These are phyloP conservation scores for Hirudo medicinalis DNA, from an alignment of 1,140 invertebrate genomes.

Conservation along the genomic window DNA sequence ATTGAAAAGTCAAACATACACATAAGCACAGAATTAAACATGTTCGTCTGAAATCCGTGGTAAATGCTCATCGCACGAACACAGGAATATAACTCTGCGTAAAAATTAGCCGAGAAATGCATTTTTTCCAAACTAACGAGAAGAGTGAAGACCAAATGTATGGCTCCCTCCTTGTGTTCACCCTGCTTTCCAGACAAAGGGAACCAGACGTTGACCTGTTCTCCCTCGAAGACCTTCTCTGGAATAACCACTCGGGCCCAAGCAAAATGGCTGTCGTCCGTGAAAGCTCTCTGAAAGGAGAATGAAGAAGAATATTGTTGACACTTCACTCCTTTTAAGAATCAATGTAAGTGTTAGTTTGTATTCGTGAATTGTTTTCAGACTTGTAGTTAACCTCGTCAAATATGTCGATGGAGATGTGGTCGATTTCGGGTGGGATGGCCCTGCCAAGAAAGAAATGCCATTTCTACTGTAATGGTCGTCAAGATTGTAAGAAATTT, in stretches of 20 bases:
- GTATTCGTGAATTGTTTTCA: neutral
- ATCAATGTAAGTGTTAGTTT: too few relatives aligned
- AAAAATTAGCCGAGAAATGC: too few relatives aligned
- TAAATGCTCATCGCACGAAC: too few relatives aligned
- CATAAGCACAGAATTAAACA: too few relatives aligned
- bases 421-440: conserved; percentile 72
- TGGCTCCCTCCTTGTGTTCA: conserved; percentile 73
- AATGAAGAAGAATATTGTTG: too few relatives aligned
- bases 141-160: conserved; percentile 49
- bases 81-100: too few relatives aligned
- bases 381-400: conserved; percentile 55
- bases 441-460: conserved; percentile 48
- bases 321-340: too few relatives aligned
- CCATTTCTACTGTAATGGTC: neutral
- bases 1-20: too few relatives aligned
- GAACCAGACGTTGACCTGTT: conserved; percentile 86
- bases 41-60: too few relatives aligned
- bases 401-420: conserved; percentile 81
- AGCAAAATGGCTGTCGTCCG: conserved; percentile 83
- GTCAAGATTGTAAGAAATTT: neutral
- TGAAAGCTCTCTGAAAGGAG: conserved; percentile 63
- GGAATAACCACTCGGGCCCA: conserved; percentile 74
- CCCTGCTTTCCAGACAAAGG: conserved; percentile 78
- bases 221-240: conserved; percentile 61
- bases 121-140: conserved; percentile 46